A percentile compares a stretch with the other conserved stretches of the same genome.
Conservation (phyloP, 2,113 vertebrate genomes). For the Pipa parva region DNA sequence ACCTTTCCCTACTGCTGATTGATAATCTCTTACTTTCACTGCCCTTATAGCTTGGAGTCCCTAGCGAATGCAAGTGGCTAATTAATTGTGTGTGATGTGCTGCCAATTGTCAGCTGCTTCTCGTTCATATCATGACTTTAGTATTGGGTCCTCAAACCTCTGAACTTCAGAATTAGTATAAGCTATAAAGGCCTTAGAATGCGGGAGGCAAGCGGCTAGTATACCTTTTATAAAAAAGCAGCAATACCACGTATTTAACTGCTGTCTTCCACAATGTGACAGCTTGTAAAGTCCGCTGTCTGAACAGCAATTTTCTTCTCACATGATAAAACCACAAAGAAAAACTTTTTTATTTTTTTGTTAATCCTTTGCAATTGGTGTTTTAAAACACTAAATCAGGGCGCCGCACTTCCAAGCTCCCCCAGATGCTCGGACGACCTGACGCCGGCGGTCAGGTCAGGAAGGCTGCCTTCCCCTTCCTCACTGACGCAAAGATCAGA, state of each 20-base stretch:
- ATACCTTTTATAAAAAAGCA: conserved; percentile 19
- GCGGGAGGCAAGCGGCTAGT: conserved; percentile 8
- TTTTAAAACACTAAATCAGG: conserved; percentile 43
- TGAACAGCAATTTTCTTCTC: conserved; percentile 5
- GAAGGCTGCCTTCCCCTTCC: conserved; percentile 37
- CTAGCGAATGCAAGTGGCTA: not conserved
- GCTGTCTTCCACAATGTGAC: conserved; percentile 13
- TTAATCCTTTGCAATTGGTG: conserved; percentile 39
- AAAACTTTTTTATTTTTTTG: conserved; percentile 10
- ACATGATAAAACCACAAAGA: conserved; percentile 8
- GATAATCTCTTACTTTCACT: too few relatives aligned
- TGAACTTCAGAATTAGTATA: not conserved
- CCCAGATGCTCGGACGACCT: conserved; percentile 36
- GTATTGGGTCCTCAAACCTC: not conserved
- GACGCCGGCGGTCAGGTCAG: conserved; percentile 33
- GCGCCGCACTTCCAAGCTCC: conserved; percentile 28
- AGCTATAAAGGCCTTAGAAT: not conserved
- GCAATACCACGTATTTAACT: conserved; percentile 36
- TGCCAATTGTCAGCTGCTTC: conserved; percentile 14
- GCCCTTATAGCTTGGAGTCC: not conserved
- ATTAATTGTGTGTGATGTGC: conserved; percentile 12
- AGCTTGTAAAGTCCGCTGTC: conserved; percentile 20
- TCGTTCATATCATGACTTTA: conserved; percentile 6
- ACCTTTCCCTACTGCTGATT: too few relatives aligned
- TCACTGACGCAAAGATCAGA: conserved; percentile 35